A percentile compares a stretch with the other conserved stretches of the same genome.
Conservation (phyloP, 2,797 vertebrate species). For the Pyrocephalus nanus region DNA sequence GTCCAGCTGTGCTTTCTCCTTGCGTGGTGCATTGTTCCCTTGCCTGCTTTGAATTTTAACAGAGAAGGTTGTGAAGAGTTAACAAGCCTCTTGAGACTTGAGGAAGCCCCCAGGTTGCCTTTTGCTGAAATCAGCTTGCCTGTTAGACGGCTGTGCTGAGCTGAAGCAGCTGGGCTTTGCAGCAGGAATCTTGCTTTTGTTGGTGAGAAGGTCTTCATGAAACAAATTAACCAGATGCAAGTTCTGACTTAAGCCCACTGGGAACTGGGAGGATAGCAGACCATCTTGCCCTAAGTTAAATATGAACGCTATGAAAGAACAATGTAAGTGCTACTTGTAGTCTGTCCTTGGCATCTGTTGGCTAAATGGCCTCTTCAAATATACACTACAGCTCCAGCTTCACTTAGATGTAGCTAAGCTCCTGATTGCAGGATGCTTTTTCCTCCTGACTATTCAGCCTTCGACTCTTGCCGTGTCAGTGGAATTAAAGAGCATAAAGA, state of each 20-base stretch:
- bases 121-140: background rate
- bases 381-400: background rate
- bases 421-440: conserved; percentile 21
- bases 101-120: background rate
- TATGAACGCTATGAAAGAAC: background rate
- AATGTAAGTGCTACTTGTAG: background rate
- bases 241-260: background rate
- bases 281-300: background rate
- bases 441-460: conserved; percentile 14
- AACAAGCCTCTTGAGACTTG: background rate
- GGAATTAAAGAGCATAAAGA: conserved; percentile 43
- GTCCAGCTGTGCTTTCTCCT: accelerated
- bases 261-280: background rate
- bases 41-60: background rate
- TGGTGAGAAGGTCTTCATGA: background rate
- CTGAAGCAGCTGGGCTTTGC: background rate
- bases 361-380: conserved; percentile 28
- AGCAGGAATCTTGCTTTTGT: background rate
- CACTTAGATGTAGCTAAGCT: background rate
- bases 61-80: background rate
- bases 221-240: background rate
- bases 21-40: background rate
- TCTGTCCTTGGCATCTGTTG: conserved; percentile 41
- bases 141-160: background rate
- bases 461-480: background rate